Evolutionary conservation across 2,113 vertebrate genomes (phyloP), one percentile per base, ranked within the genome.

Genomic region (Tinamus guttatus): DNA sequence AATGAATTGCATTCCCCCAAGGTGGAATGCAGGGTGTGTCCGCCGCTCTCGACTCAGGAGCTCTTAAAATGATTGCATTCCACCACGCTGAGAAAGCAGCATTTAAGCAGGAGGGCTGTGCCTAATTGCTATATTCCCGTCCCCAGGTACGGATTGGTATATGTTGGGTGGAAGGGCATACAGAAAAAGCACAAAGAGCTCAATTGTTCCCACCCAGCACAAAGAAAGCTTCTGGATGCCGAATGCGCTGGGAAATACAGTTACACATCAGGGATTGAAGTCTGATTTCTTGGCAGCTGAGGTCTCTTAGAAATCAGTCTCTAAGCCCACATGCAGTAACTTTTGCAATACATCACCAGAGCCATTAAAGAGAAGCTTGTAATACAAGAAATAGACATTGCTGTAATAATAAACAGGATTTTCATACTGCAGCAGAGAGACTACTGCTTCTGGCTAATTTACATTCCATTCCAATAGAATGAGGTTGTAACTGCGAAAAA

Each of bases 1-100:
- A 97, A 96, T 96, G 91, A 97, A 97, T 94, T 85, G 93, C 82
- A 77, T 51, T 89, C 85, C 59, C 78, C 58, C 91, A 91, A 95
- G 89, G 89, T 91, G 93, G 93, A 97, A 95, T 96, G 93, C 81
- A 92, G 94, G 95, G 96, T 94, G 94, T 96, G 96, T 94, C 93
- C 70, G 43, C 25, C 27, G 71, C 84, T 67, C 84, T 95, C 0
- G 0, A 62, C 70, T 89, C 59, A 82, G 92, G 89, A 89, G 91
- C 91, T 90, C 94, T 95, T 87, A 94, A 91, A 95, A 95, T 91
- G 58, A 93, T 94, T 95, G 75, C 95, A 96, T 96, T 96, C 91
- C 95, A 89, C 47, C 38, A n/a, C 58, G 67, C 85, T 95, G 92
- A 96, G 89, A 91, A 95, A 94, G 84, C 27, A 82, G 63, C 92